phyloP scores from a whole-genome alignment of 2,113 vertebrate genomes.

The Bolborhynchus lineola region DNA sequence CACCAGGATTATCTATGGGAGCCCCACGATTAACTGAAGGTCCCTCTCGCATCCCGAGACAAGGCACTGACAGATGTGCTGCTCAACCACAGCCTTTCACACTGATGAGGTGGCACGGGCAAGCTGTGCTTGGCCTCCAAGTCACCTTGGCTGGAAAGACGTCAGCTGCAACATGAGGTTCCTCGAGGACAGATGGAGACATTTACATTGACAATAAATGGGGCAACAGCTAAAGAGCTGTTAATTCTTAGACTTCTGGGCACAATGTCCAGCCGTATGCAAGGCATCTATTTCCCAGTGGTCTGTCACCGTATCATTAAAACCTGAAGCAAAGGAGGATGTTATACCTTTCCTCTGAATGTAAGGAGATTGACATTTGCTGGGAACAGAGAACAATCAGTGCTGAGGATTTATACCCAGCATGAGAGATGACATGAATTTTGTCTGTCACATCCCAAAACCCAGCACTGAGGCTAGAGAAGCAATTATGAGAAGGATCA shows the following conservation, averaged over 20 bases:
- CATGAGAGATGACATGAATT: background rate
- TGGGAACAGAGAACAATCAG: background rate
- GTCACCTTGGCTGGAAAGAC: background rate
- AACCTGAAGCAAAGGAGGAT: background rate
- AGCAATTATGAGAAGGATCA: background rate
- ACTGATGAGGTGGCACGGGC: background rate
- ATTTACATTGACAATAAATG: background rate
- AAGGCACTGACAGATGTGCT: background rate
- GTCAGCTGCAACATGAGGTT: background rate
- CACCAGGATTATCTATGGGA: background rate
- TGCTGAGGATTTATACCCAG: background rate
- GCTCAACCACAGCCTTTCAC: background rate
- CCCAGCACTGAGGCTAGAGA: background rate
- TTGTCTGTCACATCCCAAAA: background rate
- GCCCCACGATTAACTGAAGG: background rate
- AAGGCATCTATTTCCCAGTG: background rate
- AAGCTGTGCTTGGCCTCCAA: background rate
- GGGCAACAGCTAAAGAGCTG: background rate
- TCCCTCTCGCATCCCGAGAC: background rate
- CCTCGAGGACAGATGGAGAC: slow-evolving; percentile 11
- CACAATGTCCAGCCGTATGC: slow-evolving; percentile 15
- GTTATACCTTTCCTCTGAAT: background rate
- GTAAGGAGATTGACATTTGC: background rate
- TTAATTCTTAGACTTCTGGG: background rate
- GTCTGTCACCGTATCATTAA: background rate